These are phyloP conservation scores for Ophion ellenae DNA, from an alignment of 2,888 invertebrate species.

Conservation along the genomic window DNA sequence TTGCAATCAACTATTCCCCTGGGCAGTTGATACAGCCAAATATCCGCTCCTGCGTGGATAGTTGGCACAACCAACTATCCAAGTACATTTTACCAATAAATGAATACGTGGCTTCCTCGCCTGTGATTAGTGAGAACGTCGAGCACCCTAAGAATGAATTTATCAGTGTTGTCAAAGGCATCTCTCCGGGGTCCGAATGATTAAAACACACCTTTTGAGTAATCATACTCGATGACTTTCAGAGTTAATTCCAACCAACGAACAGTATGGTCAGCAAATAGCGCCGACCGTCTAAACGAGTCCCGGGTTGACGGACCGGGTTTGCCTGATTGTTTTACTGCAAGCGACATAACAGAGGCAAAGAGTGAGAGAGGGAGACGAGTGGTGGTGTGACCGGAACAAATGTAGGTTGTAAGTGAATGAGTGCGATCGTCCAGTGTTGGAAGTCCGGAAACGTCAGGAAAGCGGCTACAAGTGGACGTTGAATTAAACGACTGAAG, in stretches of 20 bases:
- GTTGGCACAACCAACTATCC: not conserved
- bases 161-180: not conserved
- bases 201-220: not conserved
- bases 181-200: not conserved
- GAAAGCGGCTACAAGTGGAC: conserved; percentile 21
- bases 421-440: conserved; percentile 8
- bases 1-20: too few relatives aligned
- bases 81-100: too few relatives aligned
- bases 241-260: not conserved
- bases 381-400: not conserved
- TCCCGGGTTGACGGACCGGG: not conserved
- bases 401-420: conserved; percentile 24
- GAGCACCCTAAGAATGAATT: too few relatives aligned
- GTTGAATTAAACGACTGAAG: conserved; percentile 11
- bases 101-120: too few relatives aligned
- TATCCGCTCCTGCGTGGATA: not conserved
- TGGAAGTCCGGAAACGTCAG: conserved; percentile 30
- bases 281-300: not conserved
- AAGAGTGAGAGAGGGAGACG: not conserved
- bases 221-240: not conserved
- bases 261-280: not conserved
- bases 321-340: conserved; percentile 8
- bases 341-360: not conserved
- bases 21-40: not conserved
- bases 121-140: too few relatives aligned